Percentiles rank a stretch among this genome's conserved stretches.
phyloP scores from a whole-genome alignment of 2,797 vertebrate species.

The Tarsius wallacei region DNA sequence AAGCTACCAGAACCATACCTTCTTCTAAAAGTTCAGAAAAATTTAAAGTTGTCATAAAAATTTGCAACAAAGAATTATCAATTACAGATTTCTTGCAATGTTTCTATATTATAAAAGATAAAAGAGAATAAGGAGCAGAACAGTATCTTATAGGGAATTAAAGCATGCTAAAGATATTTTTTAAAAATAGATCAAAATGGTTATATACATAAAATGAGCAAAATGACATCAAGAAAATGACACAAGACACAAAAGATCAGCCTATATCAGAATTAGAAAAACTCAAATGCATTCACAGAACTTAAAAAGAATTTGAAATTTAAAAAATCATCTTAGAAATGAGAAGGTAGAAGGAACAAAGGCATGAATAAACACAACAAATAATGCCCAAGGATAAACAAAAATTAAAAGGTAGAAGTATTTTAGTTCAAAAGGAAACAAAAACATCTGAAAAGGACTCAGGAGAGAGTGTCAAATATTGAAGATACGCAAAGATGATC shows the following conservation, averaged over 20 bases:
- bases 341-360: not conserved
- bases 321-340: not conserved
- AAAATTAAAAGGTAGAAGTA: not conserved
- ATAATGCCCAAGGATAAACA: not conserved
- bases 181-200: not conserved
- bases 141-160: not conserved
- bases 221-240: not conserved
- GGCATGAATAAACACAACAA: not conserved
- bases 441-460: not conserved
- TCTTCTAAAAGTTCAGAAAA: not conserved
- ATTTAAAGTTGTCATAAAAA: not conserved
- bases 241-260: not conserved
- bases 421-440: not conserved
- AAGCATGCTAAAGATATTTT: not conserved
- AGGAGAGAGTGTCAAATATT: not conserved
- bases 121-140: not conserved
- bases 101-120: not conserved
- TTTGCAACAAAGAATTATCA: not conserved
- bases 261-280: not conserved
- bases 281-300: not conserved
- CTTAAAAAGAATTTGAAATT: not conserved
- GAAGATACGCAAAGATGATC: not conserved
- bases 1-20: not conserved
- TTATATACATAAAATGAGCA: not conserved
- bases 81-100: not conserved